These are phyloP conservation scores for Lagria hirta DNA, from an alignment of 2,888 invertebrate genomes.

Conservation along the genomic window DNA sequence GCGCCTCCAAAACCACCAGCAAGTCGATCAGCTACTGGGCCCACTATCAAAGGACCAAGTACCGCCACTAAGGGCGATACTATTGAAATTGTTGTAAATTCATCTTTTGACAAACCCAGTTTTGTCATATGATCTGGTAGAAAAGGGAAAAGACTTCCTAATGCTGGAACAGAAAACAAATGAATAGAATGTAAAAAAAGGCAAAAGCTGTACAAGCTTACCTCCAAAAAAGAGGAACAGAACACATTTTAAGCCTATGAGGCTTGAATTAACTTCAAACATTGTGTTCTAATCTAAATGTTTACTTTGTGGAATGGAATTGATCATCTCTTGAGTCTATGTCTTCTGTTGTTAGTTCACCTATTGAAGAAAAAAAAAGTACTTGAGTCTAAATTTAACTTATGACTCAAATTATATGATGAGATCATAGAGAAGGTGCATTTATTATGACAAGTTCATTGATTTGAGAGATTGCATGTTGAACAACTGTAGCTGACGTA, in stretches of 20 bases:
- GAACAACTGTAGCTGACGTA: too few relatives aligned
- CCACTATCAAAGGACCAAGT: constrained; percentile 74
- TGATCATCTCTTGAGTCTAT: too few relatives aligned
- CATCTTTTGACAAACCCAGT: constrained; percentile 71
- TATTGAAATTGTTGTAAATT: constrained; percentile 76
- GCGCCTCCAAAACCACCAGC: constrained; percentile 54
- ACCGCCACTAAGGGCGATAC: constrained; percentile 78
- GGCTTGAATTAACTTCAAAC: constrained; percentile 63
- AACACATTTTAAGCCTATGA: constrained; percentile 79
- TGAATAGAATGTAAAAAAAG: background rate
- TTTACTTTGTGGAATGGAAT: too few relatives aligned
- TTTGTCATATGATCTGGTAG: constrained; percentile 76
- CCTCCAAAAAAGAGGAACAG: constrained; percentile 81
- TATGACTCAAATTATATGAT: too few relatives aligned
- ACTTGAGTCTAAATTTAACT: too few relatives aligned
- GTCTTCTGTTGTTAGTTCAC: too few relatives aligned
- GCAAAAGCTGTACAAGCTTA: constrained; percentile 48
- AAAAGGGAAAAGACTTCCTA: constrained; percentile 81
- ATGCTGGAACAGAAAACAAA: constrained; percentile 57
- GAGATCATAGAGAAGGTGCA: too few relatives aligned
- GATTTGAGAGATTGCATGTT: too few relatives aligned
- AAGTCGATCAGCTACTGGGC: constrained; percentile 75
- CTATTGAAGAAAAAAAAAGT: too few relatives aligned
- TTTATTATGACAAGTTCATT: too few relatives aligned
- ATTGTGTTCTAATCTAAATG: too few relatives aligned